phyloP scores from a whole-genome alignment of 53 echinoderm and acorn worm genomes.

The Temnopleurus reevesii region DNA sequence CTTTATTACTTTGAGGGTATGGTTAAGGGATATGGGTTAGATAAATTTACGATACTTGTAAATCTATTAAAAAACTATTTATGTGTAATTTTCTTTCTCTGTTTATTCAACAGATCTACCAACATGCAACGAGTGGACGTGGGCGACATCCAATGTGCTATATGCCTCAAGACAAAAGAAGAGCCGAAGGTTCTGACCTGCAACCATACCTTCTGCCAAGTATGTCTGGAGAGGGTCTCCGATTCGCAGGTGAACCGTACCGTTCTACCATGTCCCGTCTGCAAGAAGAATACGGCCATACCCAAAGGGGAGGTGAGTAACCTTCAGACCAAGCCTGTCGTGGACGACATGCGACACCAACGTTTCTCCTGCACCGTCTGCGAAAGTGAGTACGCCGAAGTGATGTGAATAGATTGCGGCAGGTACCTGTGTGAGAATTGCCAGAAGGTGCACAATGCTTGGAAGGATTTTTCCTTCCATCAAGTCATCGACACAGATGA shows the following conservation, averaged over 20 bases:
- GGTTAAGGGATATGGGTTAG: no score
- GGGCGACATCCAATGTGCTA: conserved; percentile 18
- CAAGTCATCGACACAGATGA: not conserved
- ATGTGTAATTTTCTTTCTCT: not conserved
- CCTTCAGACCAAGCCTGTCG: conserved; percentile 16
- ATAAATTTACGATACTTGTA: no score
- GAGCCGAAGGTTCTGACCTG: conserved; percentile 32
- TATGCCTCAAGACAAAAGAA: conserved; percentile 35
- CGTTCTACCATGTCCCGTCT: conserved; percentile 39
- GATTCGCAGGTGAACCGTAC: not conserved
- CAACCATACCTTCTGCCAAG: conserved; percentile 38
- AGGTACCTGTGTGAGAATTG: conserved; percentile 24
- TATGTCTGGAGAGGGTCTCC: conserved; percentile 15
- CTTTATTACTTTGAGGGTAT: no score
- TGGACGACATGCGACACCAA: conserved; percentile 28
- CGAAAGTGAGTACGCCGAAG: not conserved
- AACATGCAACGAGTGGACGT: conserved; percentile 20
- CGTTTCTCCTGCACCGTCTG: conserved; percentile 15
- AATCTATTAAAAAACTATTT: no score
- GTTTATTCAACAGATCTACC: not conserved
- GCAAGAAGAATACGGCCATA: conserved; percentile 31
- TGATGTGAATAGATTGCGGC: conserved; percentile 28
- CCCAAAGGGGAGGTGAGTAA: conserved; percentile 29
- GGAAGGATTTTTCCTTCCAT: not conserved
- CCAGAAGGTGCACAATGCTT: conserved; percentile 11